Conservation (phyloP, 2,888 invertebrate species). For the Disparrhopalites patrizii region DNA sequence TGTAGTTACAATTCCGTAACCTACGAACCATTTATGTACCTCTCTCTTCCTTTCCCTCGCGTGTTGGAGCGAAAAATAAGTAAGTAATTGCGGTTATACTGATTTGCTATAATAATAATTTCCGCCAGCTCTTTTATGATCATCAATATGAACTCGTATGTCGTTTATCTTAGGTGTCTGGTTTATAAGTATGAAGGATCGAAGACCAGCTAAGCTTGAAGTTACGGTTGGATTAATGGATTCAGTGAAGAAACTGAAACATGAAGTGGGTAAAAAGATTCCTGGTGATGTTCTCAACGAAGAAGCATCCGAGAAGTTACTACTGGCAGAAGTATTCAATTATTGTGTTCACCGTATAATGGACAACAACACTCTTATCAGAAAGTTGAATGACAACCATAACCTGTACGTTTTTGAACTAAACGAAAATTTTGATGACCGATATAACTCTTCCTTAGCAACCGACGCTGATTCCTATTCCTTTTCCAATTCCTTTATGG, state of each 20-base stretch:
- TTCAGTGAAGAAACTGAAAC: conserved; percentile 57
- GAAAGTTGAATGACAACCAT: conserved; percentile 56
- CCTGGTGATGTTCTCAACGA: neutral
- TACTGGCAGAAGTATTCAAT: conserved; percentile 60
- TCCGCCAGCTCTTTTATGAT: neutral
- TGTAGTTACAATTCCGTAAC: conserved; percentile 62
- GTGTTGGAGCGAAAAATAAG: conserved; percentile 56
- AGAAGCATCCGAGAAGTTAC: conserved; percentile 51
- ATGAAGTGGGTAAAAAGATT: conserved; percentile 53
- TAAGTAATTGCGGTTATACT: conserved; percentile 27
- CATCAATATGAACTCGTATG: conserved; percentile 5
- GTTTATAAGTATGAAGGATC: conserved; percentile 55
- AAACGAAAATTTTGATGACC: conserved; percentile 44
- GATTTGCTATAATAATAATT: neutral
- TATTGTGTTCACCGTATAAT: conserved; percentile 54
- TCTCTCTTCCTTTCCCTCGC: conserved; percentile 63
- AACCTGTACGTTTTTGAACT: conserved; percentile 45
- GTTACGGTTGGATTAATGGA: conserved; percentile 60
- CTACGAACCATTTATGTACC: conserved; percentile 65
- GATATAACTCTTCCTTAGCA: conserved; percentile 14
- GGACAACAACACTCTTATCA: conserved; percentile 58
- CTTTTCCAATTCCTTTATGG: conserved; percentile 10
- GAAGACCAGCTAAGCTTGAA: conserved; percentile 53
- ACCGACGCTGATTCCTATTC: neutral
- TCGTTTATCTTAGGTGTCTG: conserved; percentile 54